Base-by-base conservation (phyloP, 2,797 vertebrate species). In the Danio tinwini region DNA sequence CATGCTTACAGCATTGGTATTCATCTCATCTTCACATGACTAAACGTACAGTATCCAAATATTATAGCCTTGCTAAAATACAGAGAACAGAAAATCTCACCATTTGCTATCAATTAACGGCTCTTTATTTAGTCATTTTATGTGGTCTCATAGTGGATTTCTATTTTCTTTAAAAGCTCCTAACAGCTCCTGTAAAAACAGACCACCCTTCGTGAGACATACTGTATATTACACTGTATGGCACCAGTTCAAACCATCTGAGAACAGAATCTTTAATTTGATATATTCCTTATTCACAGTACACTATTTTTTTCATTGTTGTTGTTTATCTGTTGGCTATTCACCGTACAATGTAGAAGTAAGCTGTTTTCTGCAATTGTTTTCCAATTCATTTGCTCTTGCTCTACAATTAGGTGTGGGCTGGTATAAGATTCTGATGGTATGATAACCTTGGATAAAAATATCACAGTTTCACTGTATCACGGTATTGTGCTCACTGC, bases 131-230 rank as follows among this genome's bases (percentile, higher is more conserved):
- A 85, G 3, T 7, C 73, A 37, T 67, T 40, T 64, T 29, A 59
- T 59, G 42, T 45, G 70, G 19, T 73, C 8, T 21, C 45, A 47
- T 44, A 67, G 65, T 61, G 42, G 44, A 56, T 52, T 21, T 63
- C 11, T 16, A 12, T 58, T 56, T 40, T n/a, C 83, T 78, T 79
- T 21, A 44, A 61, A 81, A 84, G 29, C 44, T 40, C 80, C 78
- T 44, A 42, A 42, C 21, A 3, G 52, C 64, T 79, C 61, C 58
- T 8, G 16, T 2, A 61, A 47, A 84, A 16, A 17, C 61, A 73
- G 88, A 88, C 87, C 88, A 88, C 88, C 86, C 85, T 63, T 63
- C 84, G 74, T 82, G 81, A 84, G 83, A 77, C 67, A 81, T 19
- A n/a, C n/a, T n/a, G n/a, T n/a, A 74, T 86, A n/a, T 88, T 88